A percentile compares a stretch with the other conserved stretches of the same genome.
Evolutionary conservation across 2,113 vertebrate species (phyloP).

Genomic region (Anarrhichthys ocellatus): DNA sequence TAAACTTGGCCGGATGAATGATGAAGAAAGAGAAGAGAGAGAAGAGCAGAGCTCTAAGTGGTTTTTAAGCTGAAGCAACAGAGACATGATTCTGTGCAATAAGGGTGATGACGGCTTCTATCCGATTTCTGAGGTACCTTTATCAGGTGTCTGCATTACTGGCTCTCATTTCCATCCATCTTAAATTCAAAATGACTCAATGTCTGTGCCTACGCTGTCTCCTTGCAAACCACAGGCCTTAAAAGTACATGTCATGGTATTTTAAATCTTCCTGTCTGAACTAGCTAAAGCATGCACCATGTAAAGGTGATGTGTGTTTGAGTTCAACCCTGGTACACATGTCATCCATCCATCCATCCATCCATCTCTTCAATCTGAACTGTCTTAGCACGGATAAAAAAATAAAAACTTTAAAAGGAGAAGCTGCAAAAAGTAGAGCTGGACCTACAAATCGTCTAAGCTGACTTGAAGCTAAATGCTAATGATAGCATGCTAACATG

Average conservation of each 20-base stretch:
- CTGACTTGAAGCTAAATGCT: background rate
- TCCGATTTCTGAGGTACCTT: constrained; percentile 35
- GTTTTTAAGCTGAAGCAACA: constrained; percentile 20
- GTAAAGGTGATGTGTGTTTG: constrained; percentile 1
- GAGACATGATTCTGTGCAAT: constrained; percentile 28
- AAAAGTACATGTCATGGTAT: constrained; percentile 16
- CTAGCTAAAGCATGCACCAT: constrained; percentile 4
- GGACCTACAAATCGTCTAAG: background rate
- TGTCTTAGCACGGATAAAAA: background rate
- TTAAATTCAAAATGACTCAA: constrained; percentile 60
- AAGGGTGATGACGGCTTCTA: constrained; percentile 43
- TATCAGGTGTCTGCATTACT: constrained; percentile 39
- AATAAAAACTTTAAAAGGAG: background rate
- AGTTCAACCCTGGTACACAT: constrained; percentile 6
- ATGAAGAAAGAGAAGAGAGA: constrained; percentile 26
- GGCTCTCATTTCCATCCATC: constrained; percentile 36
- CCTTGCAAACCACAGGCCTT: constrained; percentile 19
- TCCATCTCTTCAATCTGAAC: background rate
- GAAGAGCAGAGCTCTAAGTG: constrained; percentile 14
- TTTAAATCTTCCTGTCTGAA: constrained; percentile 32
- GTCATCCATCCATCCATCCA: background rate
- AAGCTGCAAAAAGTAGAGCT: background rate
- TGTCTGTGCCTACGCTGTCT: constrained; percentile 46
- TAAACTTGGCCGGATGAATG: constrained; percentile 53
- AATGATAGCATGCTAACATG: background rate